phyloP scores from a whole-genome alignment of 2,113 vertebrate genomes.

The Isurus oxyrinchus region DNA sequence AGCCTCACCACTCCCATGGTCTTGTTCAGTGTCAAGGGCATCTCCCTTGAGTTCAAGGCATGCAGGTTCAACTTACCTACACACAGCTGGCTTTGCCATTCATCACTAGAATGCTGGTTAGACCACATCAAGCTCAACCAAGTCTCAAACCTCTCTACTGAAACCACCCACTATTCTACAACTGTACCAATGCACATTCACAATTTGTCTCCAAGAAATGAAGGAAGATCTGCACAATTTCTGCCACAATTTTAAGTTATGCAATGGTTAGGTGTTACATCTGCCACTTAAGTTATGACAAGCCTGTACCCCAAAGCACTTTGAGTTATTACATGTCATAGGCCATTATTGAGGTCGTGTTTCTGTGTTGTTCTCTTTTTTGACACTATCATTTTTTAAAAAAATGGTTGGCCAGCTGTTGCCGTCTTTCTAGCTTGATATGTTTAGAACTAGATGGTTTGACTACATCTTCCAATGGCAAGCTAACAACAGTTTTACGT shows the following conservation, averaged over 20 bases:
- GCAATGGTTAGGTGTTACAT: not conserved
- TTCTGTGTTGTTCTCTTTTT: not conserved
- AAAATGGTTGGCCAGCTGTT: not conserved
- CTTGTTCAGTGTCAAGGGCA: not conserved
- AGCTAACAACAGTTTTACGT: not conserved
- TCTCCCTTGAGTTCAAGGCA: not conserved
- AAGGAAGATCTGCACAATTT: not conserved
- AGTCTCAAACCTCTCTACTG: not conserved
- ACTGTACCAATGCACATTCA: not conserved
- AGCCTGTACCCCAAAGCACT: not conserved
- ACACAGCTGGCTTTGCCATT: not conserved
- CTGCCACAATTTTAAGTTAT: not conserved
- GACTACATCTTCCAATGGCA: not conserved
- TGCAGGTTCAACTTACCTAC: not conserved
- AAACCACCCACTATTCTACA: not conserved
- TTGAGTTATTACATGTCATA: not conserved
- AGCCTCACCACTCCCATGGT: not conserved
- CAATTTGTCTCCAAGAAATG: not conserved
- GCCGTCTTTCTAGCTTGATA: not conserved
- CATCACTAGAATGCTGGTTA: not conserved
- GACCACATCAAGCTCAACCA: not conserved
- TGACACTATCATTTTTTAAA: not conserved
- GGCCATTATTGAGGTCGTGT: not conserved
- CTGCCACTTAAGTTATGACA: not conserved
- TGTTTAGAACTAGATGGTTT: not conserved